Evolutionary conservation across 2,888 invertebrate genomes (phyloP).

Genomic region (Rhimphoctona megacephalus): DNA sequence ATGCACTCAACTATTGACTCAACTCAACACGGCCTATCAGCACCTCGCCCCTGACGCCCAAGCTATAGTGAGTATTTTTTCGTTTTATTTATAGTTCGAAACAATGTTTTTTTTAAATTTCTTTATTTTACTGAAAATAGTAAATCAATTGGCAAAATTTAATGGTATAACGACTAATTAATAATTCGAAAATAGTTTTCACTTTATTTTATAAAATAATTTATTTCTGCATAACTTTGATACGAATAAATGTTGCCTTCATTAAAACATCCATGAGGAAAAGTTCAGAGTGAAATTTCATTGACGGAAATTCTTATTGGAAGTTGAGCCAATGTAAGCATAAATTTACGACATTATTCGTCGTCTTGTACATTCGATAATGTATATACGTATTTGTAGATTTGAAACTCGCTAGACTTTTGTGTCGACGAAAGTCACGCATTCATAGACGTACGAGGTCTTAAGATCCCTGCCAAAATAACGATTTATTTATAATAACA

Average conservation of each 20-base stretch:
- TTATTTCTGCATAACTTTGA: neutral
- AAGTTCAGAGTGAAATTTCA: neutral
- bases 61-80: slow-evolving; percentile 80
- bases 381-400: neutral
- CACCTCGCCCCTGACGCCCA: slow-evolving; percentile 84
- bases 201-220: neutral
- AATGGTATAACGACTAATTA: neutral
- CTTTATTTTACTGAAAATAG: neutral
- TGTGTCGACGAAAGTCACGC: slow-evolving; percentile 53
- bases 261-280: neutral
- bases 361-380: neutral
- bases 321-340: neutral
- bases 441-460: slow-evolving; percentile 31
- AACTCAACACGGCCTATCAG: slow-evolving; percentile 83
- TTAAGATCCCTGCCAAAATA: slow-evolving; percentile 48
- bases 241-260: neutral
- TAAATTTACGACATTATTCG: neutral
- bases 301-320: neutral
- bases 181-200: neutral
- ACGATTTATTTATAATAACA: slow-evolving; percentile 56
- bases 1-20: slow-evolving; percentile 83
- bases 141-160: neutral
- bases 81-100: neutral
- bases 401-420: slow-evolving; percentile 23
- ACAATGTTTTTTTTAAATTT: neutral